Conservation (phyloP, 2,797 vertebrate genomes). For the Gallinago nigripennis region DNA sequence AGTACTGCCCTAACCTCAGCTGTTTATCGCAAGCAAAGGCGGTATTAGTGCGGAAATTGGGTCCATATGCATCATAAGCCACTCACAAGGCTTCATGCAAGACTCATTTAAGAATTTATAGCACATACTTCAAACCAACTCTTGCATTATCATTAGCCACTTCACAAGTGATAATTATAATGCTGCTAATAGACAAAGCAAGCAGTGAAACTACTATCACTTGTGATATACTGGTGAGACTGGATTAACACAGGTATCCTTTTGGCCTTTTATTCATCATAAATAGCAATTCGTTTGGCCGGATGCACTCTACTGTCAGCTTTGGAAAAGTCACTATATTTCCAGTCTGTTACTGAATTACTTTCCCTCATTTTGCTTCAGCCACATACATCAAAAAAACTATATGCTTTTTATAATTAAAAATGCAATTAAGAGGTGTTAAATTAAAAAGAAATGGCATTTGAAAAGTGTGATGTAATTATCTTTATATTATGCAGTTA, state of each 20-base stretch:
- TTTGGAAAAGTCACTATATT: neutral
- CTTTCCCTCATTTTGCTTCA: neutral
- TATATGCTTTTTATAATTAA: neutral
- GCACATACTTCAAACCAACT: neutral
- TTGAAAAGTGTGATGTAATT: neutral
- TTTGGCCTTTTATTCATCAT: neutral
- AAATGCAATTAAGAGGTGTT: neutral
- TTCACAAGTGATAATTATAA: neutral
- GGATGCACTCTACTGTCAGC: neutral
- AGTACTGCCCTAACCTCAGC: neutral
- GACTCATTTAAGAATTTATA: neutral
- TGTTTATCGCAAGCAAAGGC: neutral
- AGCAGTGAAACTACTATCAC: neutral
- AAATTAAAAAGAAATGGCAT: neutral
- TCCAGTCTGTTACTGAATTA: neutral
- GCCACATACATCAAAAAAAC: neutral
- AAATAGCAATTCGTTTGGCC: neutral
- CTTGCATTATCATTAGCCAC: neutral
- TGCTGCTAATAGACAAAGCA: neutral
- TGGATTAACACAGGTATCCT: neutral
- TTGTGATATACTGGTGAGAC: neutral
- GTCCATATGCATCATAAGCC: neutral
- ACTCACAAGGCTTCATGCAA: neutral
- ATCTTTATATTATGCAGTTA: neutral
- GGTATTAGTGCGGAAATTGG: neutral